Evolutionary conservation across 2,113 vertebrate genomes (phyloP), one percentile per base, ranked within the genome.

Genomic region (Callipepla californica): DNA sequence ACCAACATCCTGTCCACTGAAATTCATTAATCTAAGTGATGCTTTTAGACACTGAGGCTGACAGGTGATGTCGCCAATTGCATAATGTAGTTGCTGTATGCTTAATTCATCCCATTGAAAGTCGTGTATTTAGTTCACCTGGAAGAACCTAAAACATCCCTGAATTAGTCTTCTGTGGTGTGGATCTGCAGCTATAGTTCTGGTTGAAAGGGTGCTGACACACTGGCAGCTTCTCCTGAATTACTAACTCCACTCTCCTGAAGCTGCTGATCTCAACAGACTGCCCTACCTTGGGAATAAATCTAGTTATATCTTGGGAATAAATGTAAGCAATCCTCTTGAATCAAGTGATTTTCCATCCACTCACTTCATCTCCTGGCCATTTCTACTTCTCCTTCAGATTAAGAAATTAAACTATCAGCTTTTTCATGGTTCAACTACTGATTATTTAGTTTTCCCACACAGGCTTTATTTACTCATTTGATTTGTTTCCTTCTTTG

Each of bases 261-360:
- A 21, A 59, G 67, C 6, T 17, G 16, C 12, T 8, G 2, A 28
- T 6, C 23, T 55, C 62, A 63, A 2, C 3, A 1, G 36, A n/a
- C 1, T n/a, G 65, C 4, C 8, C 32, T 57, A 38, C 3, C 0
- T 6, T 3, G 2, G 32, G 70, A 79, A 45, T 21, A 50, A 44
- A 18, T 11, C 40, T 40, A 40, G 40, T 40, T 40, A 40, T 25
- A 50, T 7, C 28, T 72, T 3, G 2, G 28, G 75, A 79, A 45
- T 21, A 50, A 44, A 18, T 11, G 18, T 23, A 22, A 55, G 11
- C 1, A 23, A 44, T 48, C 40, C 20, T 8, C 13, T 55, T 58
- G 55, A 40, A 62, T 36, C 22, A 34, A 34, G 36, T 57, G 22
- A 40, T 53, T 74, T 82, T 77, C 32, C 7, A 80, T 40, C 8